A percentile compares a stretch with the other conserved stretches of the same genome.
Evolutionary conservation across 2,113 vertebrate genomes (phyloP).

Genomic region (Megalops atlanticus): DNA sequence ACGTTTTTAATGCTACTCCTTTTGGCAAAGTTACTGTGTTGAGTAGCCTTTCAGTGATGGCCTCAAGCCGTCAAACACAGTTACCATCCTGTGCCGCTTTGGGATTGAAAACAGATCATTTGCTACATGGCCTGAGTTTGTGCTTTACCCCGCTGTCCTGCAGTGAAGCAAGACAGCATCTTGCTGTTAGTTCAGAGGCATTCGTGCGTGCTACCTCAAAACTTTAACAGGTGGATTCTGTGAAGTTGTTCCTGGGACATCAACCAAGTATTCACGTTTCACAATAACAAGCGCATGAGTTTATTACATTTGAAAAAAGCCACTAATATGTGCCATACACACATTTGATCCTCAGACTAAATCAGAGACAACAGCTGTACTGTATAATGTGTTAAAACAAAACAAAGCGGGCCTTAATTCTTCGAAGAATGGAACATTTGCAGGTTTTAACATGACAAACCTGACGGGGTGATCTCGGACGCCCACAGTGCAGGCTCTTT

Average conservation of each 20-base stretch:
- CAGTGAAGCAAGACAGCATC: not conserved
- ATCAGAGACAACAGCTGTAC: no score
- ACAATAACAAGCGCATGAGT: no score
- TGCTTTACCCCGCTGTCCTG: not conserved
- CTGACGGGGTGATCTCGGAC: not conserved
- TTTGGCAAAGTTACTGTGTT: not conserved
- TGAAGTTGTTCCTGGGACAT: not conserved
- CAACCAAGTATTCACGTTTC: not conserved
- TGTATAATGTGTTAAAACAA: no score
- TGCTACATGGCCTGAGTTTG: not conserved
- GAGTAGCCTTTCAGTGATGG: not conserved
- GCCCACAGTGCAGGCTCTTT: not conserved
- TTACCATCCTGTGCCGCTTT: not conserved
- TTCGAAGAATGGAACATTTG: no score
- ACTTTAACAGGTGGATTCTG: not conserved
- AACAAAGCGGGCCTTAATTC: no score
- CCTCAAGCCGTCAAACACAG: not conserved
- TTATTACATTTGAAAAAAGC: no score
- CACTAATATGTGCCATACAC: not conserved
- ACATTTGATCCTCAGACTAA: no score
- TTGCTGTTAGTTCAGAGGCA: not conserved
- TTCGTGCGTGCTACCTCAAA: not conserved
- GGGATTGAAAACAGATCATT: not conserved
- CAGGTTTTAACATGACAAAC: not conserved
- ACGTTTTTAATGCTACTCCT: not conserved